Evolutionary conservation across 2,113 vertebrate genomes (phyloP).

Genomic region (Copsychus sechellarum): DNA sequence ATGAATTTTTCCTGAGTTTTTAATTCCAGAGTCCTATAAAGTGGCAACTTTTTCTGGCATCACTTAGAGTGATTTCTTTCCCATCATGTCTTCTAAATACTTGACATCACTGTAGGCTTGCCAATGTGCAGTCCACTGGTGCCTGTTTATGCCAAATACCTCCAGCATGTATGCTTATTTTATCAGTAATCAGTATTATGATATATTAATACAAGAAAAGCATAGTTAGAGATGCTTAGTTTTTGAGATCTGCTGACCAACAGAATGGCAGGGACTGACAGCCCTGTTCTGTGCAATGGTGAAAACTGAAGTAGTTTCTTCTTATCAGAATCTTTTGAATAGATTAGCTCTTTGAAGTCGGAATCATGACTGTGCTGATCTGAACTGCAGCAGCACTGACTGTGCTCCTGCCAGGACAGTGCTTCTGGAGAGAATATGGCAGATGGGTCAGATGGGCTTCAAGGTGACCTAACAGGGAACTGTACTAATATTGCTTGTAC

Average conservation of each 20-base stretch:
- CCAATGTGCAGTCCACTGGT: neutral
- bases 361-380: neutral
- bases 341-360: neutral
- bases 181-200: neutral
- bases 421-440: neutral
- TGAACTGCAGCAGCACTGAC: neutral
- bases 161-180: neutral
- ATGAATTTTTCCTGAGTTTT: neutral
- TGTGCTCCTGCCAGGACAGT: neutral
- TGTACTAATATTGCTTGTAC: neutral
- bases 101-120: neutral
- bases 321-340: neutral
- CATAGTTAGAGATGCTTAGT: neutral
- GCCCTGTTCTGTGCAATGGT: neutral
- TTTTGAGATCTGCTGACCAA: neutral
- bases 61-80: neutral
- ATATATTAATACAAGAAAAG: neutral
- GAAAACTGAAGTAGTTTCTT: neutral
- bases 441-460: neutral
- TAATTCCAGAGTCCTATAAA: neutral
- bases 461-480: neutral
- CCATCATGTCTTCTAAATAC: neutral
- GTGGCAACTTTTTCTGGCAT: neutral
- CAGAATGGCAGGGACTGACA: neutral
- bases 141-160: constrained; percentile 22